These are phyloP conservation scores for Seira sanloemensis DNA, from an alignment of 2,888 invertebrate species.

Conservation along the genomic window DNA sequence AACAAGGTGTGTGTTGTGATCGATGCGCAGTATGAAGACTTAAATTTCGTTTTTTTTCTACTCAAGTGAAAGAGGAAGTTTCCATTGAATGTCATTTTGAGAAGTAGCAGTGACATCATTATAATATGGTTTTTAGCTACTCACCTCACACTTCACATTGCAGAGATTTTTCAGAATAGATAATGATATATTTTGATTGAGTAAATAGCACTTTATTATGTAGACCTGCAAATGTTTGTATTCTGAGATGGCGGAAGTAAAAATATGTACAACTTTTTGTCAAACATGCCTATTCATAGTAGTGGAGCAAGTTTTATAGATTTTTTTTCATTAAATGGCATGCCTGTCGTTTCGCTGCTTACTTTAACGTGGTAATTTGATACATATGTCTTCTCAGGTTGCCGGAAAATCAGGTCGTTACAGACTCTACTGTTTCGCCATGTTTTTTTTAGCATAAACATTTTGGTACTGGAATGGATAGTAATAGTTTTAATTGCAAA, in stretches of 20 bases:
- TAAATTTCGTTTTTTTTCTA: background rate
- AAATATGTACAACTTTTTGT: too few species aligned
- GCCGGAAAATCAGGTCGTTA: too few species aligned
- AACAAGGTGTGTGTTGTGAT: background rate
- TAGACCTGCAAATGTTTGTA: background rate
- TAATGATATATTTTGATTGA: background rate
- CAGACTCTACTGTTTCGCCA: too few species aligned
- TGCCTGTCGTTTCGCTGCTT: background rate
- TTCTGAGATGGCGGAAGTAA: too few species aligned
- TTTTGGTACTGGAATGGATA: too few species aligned
- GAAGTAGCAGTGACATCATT: background rate
- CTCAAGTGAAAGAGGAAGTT: background rate
- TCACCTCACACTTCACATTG: background rate
- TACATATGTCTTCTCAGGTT: too few species aligned
- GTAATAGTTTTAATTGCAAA: too few species aligned
- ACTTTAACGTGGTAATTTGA: too few species aligned
- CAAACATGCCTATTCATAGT: too few species aligned
- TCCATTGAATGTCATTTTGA: background rate
- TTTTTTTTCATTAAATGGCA: background rate
- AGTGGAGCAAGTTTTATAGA: background rate
- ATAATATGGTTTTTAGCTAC: background rate
- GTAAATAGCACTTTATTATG: background rate
- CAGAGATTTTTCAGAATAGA: too few species aligned
- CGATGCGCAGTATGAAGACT: background rate
- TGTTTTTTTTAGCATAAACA: too few species aligned